A percentile compares a stretch with the other conserved stretches of the same genome.
These are phyloP conservation scores for Stictonetta naevosa DNA, from an alignment of 2,113 vertebrate genomes.

Conservation along the genomic window DNA sequence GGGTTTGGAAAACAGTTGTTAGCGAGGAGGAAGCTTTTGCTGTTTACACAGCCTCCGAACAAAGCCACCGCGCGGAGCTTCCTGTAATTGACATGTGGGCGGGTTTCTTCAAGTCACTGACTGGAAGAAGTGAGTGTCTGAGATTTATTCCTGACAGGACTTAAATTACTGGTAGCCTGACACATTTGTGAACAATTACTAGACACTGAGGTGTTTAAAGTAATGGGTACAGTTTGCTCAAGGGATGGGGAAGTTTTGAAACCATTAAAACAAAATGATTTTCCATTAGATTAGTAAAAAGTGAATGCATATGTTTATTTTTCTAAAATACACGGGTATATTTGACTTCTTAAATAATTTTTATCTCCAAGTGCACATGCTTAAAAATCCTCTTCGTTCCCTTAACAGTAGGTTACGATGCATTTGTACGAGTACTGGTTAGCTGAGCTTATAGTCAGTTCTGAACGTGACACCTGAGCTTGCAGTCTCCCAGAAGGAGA, in stretches of 20 bases:
- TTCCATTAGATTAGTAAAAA: slow-evolving; percentile 78
- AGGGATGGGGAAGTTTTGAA: slow-evolving; percentile 79
- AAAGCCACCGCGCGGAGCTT: slow-evolving; percentile 79
- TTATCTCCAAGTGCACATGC: slow-evolving; percentile 10
- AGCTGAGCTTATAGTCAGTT: slow-evolving; percentile 36
- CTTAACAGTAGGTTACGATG: slow-evolving; percentile 22
- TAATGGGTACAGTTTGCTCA: slow-evolving; percentile 76
- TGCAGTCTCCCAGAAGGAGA: slow-evolving; percentile 10
- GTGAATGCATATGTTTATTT: slow-evolving; percentile 42
- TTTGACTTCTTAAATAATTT: slow-evolving; percentile 47
- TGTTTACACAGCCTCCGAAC: slow-evolving; percentile 84
- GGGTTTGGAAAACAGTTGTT: slow-evolving; percentile 83
- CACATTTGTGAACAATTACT: slow-evolving; percentile 84
- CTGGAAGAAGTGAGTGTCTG: slow-evolving; percentile 83
- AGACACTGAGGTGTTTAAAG: slow-evolving; percentile 82
- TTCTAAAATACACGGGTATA: neutral
- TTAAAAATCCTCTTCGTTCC: slow-evolving; percentile 21
- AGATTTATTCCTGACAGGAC: slow-evolving; percentile 83
- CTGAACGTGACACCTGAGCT: slow-evolving; percentile 10
- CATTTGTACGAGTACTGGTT: neutral
- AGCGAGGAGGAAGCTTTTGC: slow-evolving; percentile 79
- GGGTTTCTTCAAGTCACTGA: slow-evolving; percentile 84
- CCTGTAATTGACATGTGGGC: slow-evolving; percentile 88
- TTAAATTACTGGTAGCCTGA: slow-evolving; percentile 82
- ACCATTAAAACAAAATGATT: slow-evolving; percentile 76